Evolutionary conservation across 2,113 vertebrate genomes (phyloP).

Genomic region (Arizona elegans): DNA sequence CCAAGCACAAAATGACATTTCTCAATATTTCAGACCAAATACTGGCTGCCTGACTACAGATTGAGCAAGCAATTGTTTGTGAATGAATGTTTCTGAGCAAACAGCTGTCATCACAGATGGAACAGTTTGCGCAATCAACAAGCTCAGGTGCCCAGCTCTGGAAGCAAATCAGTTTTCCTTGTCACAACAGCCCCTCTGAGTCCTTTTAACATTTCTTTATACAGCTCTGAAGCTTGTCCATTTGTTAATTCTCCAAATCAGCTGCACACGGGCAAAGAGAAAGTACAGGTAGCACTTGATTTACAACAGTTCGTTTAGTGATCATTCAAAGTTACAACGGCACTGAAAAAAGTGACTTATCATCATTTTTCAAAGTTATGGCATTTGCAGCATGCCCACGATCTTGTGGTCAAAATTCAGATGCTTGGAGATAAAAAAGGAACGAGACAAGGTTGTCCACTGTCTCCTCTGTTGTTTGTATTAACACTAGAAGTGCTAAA

Average conservation of each 20-base stretch:
- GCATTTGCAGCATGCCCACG: too few relatives aligned
- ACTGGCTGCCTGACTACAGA: conserved; percentile 31
- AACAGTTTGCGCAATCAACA: conserved; percentile 9
- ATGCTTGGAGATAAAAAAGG: too few relatives aligned
- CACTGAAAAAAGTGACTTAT: too few relatives aligned
- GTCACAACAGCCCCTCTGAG: background rate
- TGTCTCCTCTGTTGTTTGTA: too few relatives aligned
- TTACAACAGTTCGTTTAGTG: too few relatives aligned
- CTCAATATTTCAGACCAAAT: conserved; percentile 21
- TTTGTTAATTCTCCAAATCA: conserved; percentile 7
- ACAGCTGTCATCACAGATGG: conserved; percentile 46
- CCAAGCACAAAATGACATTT: conserved; percentile 31
- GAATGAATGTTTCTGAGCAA: conserved; percentile 34
- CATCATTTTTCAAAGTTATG: too few relatives aligned
- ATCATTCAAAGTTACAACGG: too few relatives aligned
- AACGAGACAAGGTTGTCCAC: too few relatives aligned
- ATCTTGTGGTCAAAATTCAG: too few relatives aligned
- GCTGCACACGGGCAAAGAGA: background rate
- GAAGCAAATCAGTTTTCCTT: conserved; percentile 32
- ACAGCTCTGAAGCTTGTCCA: background rate
- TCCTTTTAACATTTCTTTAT: conserved; percentile 15
- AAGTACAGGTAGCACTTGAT: too few relatives aligned
- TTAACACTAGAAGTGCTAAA: too few relatives aligned
- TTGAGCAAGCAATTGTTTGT: conserved; percentile 40
- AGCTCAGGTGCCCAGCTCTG: conserved; percentile 29